These are phyloP conservation scores for Zeugodacus cucurbitae DNA, from an alignment of 1,140 invertebrate genomes.

Conservation along the genomic window DNA sequence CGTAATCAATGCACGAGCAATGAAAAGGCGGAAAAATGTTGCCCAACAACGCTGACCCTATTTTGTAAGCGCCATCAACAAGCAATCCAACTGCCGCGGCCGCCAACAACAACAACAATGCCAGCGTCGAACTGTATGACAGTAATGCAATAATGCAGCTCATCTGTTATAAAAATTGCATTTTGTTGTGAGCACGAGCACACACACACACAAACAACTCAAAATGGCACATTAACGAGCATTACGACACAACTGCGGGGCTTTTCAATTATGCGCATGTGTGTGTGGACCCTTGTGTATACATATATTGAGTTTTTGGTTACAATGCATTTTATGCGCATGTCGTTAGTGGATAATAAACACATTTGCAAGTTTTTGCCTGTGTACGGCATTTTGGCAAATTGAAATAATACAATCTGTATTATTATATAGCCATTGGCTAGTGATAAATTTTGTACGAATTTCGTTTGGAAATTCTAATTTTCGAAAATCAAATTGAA, in stretches of 20 bases:
- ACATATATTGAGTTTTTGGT: not conserved
- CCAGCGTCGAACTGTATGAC: not conserved
- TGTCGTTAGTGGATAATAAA: not conserved
- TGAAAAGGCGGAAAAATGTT: constrained; percentile 31
- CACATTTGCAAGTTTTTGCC: not conserved
- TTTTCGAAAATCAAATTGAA: too few relatives aligned
- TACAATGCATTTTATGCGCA: not conserved
- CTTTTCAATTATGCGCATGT: not conserved
- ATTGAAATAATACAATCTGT: not conserved
- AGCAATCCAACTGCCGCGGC: too few relatives aligned
- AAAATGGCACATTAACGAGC: not conserved
- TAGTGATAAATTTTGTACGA: too few relatives aligned
- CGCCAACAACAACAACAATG: not conserved
- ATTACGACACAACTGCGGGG: not conserved
- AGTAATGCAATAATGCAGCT: constrained; percentile 26
- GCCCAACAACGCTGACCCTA: not conserved
- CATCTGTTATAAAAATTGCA: constrained; percentile 15
- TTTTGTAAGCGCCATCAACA: not conserved
- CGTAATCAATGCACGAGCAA: constrained; percentile 21
- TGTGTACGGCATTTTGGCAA: not conserved
- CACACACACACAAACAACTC: too few relatives aligned
- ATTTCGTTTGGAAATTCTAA: too few relatives aligned
- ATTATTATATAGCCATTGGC: not conserved
- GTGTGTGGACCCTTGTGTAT: not conserved
- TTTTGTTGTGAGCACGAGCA: not conserved